Base-by-base conservation (phyloP, 2,797 vertebrate species). In the Rhadinocentrus ornatus region DNA sequence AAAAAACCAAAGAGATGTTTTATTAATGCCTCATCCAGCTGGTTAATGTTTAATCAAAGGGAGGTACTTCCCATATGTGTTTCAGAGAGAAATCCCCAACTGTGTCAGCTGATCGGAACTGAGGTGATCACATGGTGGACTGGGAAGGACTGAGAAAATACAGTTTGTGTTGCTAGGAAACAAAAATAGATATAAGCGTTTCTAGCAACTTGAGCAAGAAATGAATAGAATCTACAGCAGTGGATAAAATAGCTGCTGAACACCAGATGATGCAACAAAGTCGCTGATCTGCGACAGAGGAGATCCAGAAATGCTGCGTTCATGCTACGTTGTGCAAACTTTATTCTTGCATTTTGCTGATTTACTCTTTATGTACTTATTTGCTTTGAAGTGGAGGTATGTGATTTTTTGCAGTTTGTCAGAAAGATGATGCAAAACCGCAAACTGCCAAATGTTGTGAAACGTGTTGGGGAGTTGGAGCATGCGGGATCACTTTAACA, bases 1-100 rank as follows among this genome's bases (percentile, higher is more conserved):
- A 35, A 37, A 69, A 16, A 53, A 31, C 31, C 56, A 52, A 61
- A 66, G 54, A 53, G 11, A 56, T 66, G 20, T 69, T 64, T 63
- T 35, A 72, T 74, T 65, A 68, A 76, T 81, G 66, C 75, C 66
- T 80, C 31, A 64, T 3, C 26, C 6, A 24, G 29, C 32, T 26
- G 69, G 71, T 86, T 73, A 81, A 81, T 90, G 79, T 90, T 87
- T 88, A 63, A 88, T 84, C 57, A 60, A n/a, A 66, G 41, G 66
- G 60, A 70, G 20, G 55, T 8, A 3, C 50, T 58, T 52, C 1
- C 67, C 27, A 7, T 39, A 2, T 71, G 46, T 34, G 9, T 62
- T 29, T 32, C 46, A 31, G 9, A 66, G 34, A 74, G 62, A 74
- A 72, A 73, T 75, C 41, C 69, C 52, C 9, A 18, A 29, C 31